These are phyloP conservation scores for Holothuria scabra DNA, from an alignment of 53 echinoderm and acorn worm species.

Conservation along the genomic window DNA sequence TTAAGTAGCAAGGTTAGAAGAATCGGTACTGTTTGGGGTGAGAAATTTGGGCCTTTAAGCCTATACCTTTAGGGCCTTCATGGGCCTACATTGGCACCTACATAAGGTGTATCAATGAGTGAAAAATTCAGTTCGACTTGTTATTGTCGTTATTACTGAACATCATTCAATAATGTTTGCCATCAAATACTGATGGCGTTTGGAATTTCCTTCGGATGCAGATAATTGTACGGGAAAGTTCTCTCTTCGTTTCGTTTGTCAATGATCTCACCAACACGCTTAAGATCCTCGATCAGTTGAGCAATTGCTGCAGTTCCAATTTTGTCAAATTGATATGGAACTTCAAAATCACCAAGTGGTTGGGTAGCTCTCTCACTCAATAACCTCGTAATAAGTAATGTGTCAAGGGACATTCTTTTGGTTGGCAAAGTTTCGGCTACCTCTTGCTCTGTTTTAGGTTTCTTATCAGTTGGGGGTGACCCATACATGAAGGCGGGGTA, in stretches of 20 bases:
- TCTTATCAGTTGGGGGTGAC: constrained; percentile 70
- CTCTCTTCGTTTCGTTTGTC: constrained; percentile 53
- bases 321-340: constrained; percentile 70
- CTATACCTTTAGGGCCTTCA: too few relatives aligned
- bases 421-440: constrained; percentile 59
- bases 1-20: too few relatives aligned
- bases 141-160: too few relatives aligned
- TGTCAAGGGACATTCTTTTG: constrained; percentile 65
- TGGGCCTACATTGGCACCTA: too few relatives aligned
- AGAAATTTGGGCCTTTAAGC: too few relatives aligned
- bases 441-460: constrained; percentile 62
- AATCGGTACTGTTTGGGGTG: too few relatives aligned
- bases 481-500: constrained; percentile 66
- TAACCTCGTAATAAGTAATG: constrained; percentile 69
- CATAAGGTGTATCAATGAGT: too few relatives aligned
- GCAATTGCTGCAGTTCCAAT: constrained; percentile 60
- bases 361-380: constrained; percentile 83
- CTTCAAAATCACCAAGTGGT: constrained; percentile 73
- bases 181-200: constrained; percentile 76
- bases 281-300: constrained; percentile 55
- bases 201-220: constrained; percentile 70
- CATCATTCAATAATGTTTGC: too few relatives aligned
- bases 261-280: constrained; percentile 56
- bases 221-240: constrained; percentile 53
- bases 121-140: too few relatives aligned